Base-by-base conservation (phyloP, 2,888 invertebrate species). In the Drosophila antonietae region DNA sequence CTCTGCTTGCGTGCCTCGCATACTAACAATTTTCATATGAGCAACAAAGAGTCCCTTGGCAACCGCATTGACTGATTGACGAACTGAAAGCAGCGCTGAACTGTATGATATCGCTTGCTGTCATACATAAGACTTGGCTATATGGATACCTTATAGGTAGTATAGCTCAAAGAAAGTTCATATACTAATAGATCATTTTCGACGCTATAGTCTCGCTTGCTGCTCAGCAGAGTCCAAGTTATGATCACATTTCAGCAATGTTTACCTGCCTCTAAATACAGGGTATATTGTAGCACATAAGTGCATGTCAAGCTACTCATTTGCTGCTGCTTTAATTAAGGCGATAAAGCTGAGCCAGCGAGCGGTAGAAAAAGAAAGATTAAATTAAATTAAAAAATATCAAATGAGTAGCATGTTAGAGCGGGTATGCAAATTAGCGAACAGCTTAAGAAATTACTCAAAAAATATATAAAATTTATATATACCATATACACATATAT, bases 1-100 rank as follows among this genome's bases (percentile, higher is more conserved):
- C 41, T 18, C 10, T 7, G 8, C 15, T 20, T 10, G 9, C 80
- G 65, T 81, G 79, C 69, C 73, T 55, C 52, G 80, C 79, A 86
- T 88, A 84, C 89, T 88, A 89, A 89, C 89, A 89, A 84, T 73
- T 80, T 84, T 58, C 78, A 81, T 75, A 76, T 79, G 78, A 68
- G 67, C 56, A 44, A 23, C 61, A 62, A 69, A n/a, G 49, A 56
- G 46, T 90, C 81, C 86, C 90, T 75, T 89, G 84, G 86, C 83
- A 90, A 91, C 90, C 90, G 67, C 84, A 89, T 75, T 68, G 78
- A 73, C 72, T 75, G 75, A 75, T 73, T 69, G 64, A 61, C 39
- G 28, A 28, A 37, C 44, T 49, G 31, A 46, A 63, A 12, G 9
- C 5, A 44, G 44, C 5, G 2, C 46, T 23, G 4, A 35, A 15